These are phyloP conservation scores for Oithona nana DNA, from an alignment of 2,888 invertebrate species.

Conservation along the genomic window DNA sequence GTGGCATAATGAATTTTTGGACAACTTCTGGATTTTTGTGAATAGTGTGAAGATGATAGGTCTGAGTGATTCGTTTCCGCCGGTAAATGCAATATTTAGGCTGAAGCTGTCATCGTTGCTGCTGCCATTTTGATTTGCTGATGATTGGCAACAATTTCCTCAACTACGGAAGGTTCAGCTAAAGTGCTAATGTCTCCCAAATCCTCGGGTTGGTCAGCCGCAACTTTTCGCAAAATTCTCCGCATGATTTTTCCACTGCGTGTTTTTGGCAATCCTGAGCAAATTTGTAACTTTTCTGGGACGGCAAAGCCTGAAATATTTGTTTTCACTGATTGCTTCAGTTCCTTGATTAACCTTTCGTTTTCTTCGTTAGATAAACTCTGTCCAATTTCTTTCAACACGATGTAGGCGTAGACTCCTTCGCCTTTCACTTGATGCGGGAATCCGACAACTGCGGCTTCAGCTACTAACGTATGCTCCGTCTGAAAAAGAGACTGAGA, in stretches of 20 bases:
- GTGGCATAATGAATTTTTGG: too few relatives aligned
- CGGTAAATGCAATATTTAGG: too few relatives aligned
- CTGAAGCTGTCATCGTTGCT: too few relatives aligned
- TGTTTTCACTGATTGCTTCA: constrained; percentile 26
- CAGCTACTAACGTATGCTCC: constrained; percentile 31
- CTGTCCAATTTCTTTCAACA: constrained; percentile 21
- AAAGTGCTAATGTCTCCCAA: constrained; percentile 22
- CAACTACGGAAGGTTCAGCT: constrained; percentile 21
- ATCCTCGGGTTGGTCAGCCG: constrained; percentile 19
- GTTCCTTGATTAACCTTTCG: constrained; percentile 24
- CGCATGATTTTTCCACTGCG: constrained; percentile 35
- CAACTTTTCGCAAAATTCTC: constrained; percentile 31
- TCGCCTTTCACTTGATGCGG: constrained; percentile 35
- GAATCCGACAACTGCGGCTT: constrained; percentile 33
- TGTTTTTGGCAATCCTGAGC: constrained; percentile 25
- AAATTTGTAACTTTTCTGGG: constrained; percentile 25
- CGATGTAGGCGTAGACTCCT: constrained; percentile 32
- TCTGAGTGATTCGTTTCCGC: too few relatives aligned
- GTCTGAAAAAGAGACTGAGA: too few relatives aligned
- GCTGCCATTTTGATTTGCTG: too few relatives aligned
- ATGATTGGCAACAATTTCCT: constrained; percentile 19
- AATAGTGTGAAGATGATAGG: too few relatives aligned
- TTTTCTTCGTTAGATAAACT: constrained; percentile 16
- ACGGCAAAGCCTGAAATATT: constrained; percentile 32
- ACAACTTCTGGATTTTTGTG: too few relatives aligned